Percentiles rank a stretch among this genome's conserved stretches.
Evolutionary conservation across 2,113 vertebrate species (phyloP).

Genomic region (Hystrix cristata): DNA sequence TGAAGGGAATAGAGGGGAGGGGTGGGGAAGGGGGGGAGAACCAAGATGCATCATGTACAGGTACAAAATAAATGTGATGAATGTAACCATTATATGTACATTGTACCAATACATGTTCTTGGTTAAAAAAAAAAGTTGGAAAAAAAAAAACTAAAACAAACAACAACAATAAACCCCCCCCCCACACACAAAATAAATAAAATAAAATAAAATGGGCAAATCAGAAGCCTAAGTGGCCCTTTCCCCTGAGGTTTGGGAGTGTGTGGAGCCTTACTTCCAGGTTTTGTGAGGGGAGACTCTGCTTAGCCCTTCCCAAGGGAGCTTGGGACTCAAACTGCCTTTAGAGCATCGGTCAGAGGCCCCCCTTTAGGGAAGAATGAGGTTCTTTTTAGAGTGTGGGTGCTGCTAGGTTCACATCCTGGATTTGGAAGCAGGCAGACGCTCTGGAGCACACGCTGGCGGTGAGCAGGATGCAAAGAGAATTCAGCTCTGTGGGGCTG

Average conservation of each 20-base stretch:
- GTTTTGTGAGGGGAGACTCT: background rate
- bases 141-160: too few species aligned
- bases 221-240: background rate
- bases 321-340: background rate
- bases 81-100: too few species aligned
- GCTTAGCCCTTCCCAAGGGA: background rate
- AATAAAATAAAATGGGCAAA: background rate
- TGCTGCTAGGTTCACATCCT: background rate
- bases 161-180: too few species aligned
- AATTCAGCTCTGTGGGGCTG: background rate
- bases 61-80: too few species aligned
- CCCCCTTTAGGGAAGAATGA: background rate
- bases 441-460: background rate
- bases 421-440: background rate
- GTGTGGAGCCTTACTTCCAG: background rate
- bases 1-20: too few species aligned
- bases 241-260: background rate
- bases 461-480: background rate
- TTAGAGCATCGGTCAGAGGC: fast-evolving
- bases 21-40: too few species aligned
- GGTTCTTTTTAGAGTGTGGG: fast-evolving
- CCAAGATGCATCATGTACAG: too few species aligned
- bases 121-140: too few species aligned
- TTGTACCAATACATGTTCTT: too few species aligned
- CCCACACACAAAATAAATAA: too few species aligned